Base-by-base conservation (phyloP, 2,113 vertebrate species). In the Orcinus orca region DNA sequence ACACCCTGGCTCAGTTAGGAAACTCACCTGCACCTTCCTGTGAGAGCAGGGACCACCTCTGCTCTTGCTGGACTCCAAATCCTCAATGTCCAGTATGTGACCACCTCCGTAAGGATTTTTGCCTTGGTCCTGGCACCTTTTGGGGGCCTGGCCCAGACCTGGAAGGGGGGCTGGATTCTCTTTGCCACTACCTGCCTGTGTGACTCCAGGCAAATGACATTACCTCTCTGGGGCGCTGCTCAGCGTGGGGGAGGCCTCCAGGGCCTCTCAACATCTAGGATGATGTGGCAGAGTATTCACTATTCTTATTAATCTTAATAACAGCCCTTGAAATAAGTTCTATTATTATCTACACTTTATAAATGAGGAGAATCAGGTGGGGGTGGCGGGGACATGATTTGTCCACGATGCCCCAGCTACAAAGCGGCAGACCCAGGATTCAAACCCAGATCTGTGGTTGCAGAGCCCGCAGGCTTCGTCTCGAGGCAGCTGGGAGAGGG, bases 311-410 rank as follows among this genome's bases (percentile, higher is more conserved):
- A 33, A 87, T 93, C 93, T 97, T 87, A 68, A 79, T 74, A 71
- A 83, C 87, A 92, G 79, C 76, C 80, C 84, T 97, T 76, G 86
- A 95, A 92, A 92, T 2, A 55, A 82, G 58, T 96, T 96, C 97
- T 96, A 88, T 96, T 97, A 81, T 97, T 97, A 95, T 88, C 87
- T 95, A 21, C 47, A 67, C 58, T 90, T 94, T 67, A 17, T 44
- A 92, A 95, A 73, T 81, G 92, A 67, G 63, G 62, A 88, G 92
- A 58, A 33, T 38, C 17, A 14, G 60, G 73, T 67, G 38, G 82
- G 84, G 83, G 58, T 23, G 60, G 79, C 15, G 73, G 95, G 5
- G 70, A 91, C 38, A 13, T 76, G 74, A 90, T 90, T 95, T 96
- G 95, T 73, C 95, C 92, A 80, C 44, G 96, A 93, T 41, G 83